Conservation (phyloP, 2,113 vertebrate genomes). For the Pomatostomus ruficeps region DNA sequence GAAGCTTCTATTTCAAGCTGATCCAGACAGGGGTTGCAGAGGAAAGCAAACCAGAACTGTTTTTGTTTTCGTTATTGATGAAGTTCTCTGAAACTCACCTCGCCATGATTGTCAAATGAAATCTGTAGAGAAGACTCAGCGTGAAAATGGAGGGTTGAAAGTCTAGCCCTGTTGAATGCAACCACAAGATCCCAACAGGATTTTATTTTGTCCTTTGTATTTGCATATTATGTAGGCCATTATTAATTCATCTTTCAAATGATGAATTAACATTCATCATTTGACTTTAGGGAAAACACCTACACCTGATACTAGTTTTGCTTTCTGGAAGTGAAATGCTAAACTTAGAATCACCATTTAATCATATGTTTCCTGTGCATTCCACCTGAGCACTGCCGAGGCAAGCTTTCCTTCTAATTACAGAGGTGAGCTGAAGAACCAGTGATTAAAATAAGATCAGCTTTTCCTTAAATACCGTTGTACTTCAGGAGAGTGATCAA, state of each 20-base stretch:
- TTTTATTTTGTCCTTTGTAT: not conserved
- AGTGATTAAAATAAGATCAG: constrained; percentile 41
- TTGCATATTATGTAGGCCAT: not conserved
- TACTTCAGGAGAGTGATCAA: constrained; percentile 18
- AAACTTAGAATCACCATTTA: constrained; percentile 31
- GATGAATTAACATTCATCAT: no score
- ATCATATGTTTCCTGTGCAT: constrained; percentile 51
- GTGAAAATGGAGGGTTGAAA: not conserved
- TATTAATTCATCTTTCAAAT: not conserved
- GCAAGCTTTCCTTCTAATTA: constrained; percentile 43
- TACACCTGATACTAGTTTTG: not conserved
- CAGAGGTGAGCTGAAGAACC: not conserved
- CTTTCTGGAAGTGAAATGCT: constrained; percentile 8
- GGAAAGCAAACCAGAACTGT: not conserved
- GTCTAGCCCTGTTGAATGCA: not conserved
- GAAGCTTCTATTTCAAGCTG: not conserved
- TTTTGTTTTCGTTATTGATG: not conserved
- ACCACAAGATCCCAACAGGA: not conserved
- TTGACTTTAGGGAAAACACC: not conserved
- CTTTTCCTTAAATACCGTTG: constrained; percentile 20
- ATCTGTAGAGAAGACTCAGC: not conserved
- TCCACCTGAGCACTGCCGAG: not conserved
- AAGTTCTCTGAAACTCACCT: not conserved
- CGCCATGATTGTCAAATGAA: not conserved
- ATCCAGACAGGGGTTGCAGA: not conserved